Evolutionary conservation across 2,888 invertebrate species (phyloP).

Genomic region (Oxyscelio sp.): DNA sequence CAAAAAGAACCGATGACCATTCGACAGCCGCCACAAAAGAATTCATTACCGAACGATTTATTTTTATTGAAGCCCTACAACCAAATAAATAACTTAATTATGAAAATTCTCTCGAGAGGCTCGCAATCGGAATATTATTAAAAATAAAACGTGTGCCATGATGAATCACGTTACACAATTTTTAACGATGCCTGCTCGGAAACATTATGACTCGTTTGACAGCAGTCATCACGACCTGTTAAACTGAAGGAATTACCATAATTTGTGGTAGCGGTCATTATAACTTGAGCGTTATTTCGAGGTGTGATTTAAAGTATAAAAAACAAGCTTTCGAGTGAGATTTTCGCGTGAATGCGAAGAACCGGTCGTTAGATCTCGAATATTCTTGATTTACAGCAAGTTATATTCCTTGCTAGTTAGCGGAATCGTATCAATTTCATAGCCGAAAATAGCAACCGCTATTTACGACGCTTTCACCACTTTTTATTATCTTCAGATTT

Average conservation of each 20-base stretch:
- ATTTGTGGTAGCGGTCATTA: conserved; percentile 61
- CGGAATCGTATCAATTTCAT: neutral
- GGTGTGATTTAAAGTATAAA: conserved; percentile 53
- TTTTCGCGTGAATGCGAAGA: conserved; percentile 8
- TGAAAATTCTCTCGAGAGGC: conserved; percentile 28
- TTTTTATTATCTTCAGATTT: conserved; percentile 24
- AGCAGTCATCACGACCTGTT: conserved; percentile 54
- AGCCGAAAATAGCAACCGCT: neutral
- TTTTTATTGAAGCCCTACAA: conserved; percentile 21
- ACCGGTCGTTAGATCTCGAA: conserved; percentile 40
- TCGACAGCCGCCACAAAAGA: conserved; percentile 33
- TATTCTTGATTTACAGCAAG: conserved; percentile 26
- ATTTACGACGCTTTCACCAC: conserved; percentile 15
- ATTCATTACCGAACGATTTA: conserved; percentile 40
- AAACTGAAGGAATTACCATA: conserved; percentile 60
- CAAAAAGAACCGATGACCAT: conserved; percentile 17
- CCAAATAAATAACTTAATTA: conserved; percentile 43
- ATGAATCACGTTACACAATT: conserved; percentile 43
- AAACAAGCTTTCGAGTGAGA: conserved; percentile 58
- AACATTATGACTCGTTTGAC: conserved; percentile 54
- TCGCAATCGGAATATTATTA: conserved; percentile 35
- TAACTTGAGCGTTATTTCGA: conserved; percentile 50
- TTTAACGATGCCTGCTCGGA: conserved; percentile 39
- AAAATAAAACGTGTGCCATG: conserved; percentile 42
- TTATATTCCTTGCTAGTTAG: conserved; percentile 21